phyloP scores from a whole-genome alignment of 2,113 vertebrate species.

The Ailuropoda melanoleuca region DNA sequence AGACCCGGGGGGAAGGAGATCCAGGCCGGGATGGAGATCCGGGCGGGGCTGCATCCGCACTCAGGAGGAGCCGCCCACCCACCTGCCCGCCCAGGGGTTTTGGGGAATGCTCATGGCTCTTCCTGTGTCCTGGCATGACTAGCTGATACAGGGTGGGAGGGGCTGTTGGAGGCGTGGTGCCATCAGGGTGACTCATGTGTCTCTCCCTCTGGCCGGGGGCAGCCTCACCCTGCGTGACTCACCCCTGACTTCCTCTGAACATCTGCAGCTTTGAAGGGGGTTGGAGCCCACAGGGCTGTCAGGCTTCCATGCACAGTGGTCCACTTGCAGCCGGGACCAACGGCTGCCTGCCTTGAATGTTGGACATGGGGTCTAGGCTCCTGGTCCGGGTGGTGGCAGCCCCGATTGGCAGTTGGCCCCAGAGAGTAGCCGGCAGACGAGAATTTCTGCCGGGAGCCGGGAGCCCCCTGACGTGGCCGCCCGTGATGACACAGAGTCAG shows the following conservation, averaged over 20 bases:
- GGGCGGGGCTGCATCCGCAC: not conserved
- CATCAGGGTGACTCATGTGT: not conserved
- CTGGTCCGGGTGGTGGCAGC: not conserved
- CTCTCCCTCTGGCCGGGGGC: not conserved
- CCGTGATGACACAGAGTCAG: not conserved
- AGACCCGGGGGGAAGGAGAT: too few relatives aligned
- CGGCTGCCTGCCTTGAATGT: fast-evolving
- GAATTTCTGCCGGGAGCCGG: not conserved
- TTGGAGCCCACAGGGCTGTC: not conserved
- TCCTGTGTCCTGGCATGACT: not conserved
- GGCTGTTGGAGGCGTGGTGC: not conserved
- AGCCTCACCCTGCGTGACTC: not conserved
- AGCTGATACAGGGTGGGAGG: not conserved
- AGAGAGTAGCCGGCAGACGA: fast-evolving
- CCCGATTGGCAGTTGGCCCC: not conserved
- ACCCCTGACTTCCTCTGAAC: not conserved
- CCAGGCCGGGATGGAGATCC: not conserved
- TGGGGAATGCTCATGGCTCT: not conserved
- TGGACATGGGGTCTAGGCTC: not conserved
- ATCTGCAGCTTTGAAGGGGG: not conserved
- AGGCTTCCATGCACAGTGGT: not conserved
- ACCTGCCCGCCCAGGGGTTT: not conserved
- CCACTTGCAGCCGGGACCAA: fast-evolving
- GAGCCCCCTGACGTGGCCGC: not conserved
- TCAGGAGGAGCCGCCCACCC: not conserved